phyloP scores from a whole-genome alignment of 2,113 vertebrate species.

The Sialia sialis region DNA sequence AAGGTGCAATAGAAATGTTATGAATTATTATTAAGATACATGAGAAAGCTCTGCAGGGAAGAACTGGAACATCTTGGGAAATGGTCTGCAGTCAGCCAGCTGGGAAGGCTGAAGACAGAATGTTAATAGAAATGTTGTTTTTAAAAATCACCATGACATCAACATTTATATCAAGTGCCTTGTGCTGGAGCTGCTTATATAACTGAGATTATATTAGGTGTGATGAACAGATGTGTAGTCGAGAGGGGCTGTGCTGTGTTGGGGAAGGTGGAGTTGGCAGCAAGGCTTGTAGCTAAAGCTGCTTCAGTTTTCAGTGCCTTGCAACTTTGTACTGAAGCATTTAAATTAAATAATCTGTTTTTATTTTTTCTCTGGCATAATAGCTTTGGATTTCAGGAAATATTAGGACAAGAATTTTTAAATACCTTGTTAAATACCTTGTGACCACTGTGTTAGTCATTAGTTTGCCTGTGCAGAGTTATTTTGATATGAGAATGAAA shows the following conservation, averaged over 20 bases:
- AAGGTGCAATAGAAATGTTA: slow-evolving; percentile 52
- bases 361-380: neutral
- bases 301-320: neutral
- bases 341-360: neutral
- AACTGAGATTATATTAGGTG: slow-evolving; percentile 32
- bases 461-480: neutral
- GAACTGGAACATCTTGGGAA: slow-evolving; percentile 41
- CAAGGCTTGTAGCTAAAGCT: neutral
- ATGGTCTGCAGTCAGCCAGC: slow-evolving; percentile 30
- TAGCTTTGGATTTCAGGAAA: neutral
- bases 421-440: neutral
- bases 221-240: neutral
- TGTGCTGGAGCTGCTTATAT: slow-evolving; percentile 18
- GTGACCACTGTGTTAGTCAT: neutral
- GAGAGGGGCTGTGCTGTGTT: neutral
- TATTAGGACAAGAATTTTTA: neutral
- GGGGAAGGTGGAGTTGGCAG: neutral
- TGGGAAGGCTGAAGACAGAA: slow-evolving; percentile 52
- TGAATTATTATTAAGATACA: slow-evolving; percentile 57
- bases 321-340: neutral
- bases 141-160: slow-evolving; percentile 40
- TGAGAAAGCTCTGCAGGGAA: slow-evolving; percentile 38
- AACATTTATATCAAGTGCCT: slow-evolving; percentile 23
- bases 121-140: slow-evolving; percentile 60
- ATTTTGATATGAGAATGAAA: neutral